Evolutionary conservation across 2,797 vertebrate genomes (phyloP).

Genomic region (Thalassophryne amazonica): DNA sequence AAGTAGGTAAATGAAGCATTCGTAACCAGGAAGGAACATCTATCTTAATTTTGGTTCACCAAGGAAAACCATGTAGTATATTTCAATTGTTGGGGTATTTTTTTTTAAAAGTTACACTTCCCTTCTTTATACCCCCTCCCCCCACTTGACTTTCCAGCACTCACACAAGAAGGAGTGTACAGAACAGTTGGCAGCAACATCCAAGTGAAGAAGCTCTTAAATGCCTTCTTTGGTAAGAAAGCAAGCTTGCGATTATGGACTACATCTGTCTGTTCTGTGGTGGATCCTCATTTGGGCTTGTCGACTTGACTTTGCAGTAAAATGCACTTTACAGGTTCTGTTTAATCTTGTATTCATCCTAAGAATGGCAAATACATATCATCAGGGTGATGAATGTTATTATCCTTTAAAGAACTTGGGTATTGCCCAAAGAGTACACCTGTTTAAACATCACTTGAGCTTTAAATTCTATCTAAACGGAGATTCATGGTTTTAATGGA

Average conservation of each 20-base stretch:
- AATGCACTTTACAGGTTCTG: neutral
- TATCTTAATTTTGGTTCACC: conserved; percentile 4
- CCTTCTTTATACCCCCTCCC: conserved; percentile 1
- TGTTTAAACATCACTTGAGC: no score
- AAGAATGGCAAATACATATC: neutral
- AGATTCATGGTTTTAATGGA: no score
- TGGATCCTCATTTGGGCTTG: neutral
- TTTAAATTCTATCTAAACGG: no score
- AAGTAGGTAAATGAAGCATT: conserved; percentile 9
- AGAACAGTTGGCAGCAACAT: conserved; percentile 97
- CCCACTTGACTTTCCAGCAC: conserved; percentile 70
- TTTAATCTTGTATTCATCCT: neutral
- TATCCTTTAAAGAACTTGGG: no score
- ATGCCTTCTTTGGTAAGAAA: conserved; percentile 93
- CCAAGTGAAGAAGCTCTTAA: conserved; percentile 96
- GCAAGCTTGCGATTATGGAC: conserved; percentile 24
- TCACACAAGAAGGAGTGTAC: conserved; percentile 91
- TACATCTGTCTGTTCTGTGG: conserved; percentile 5
- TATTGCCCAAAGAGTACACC: no score
- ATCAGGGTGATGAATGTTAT: neutral
- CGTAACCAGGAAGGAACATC: conserved; percentile 27
- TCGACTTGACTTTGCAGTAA: neutral
- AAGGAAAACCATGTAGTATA: conserved; percentile 36
- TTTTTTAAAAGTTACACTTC: conserved; percentile 24
- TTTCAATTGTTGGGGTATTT: conserved; percentile 59